Base-by-base conservation (phyloP, 2,888 invertebrate genomes). In the Ormyrus nitidulus region DNA sequence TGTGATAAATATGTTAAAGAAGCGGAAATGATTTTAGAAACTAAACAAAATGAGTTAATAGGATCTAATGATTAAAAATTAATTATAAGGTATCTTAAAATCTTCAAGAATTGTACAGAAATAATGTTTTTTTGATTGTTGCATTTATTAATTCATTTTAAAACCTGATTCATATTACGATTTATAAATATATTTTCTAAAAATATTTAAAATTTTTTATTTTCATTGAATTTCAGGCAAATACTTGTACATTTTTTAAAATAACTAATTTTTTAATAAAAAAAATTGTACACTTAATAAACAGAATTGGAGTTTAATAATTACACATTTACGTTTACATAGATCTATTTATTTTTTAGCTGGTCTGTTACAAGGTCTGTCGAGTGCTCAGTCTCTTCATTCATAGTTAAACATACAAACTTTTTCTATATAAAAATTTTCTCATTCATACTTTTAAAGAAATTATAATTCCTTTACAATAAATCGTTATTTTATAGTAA, bases 11-110 rank as follows among this genome's bases (percentile, higher is more conserved):
- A 94, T 88, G 92, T 95, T 66, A 86, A 86, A 1, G 92, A 94
- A 87, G 94, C 94, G 11, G 94, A 95, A 85, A 92, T 92, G 84
- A 89, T 95, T 68, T 92, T 95, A 86, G 92, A 93, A 83, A 89
- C 91, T 2, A 98, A 97, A 88, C 94, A 95, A 87, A 93, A 92
- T 85, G 97, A 97, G 91, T 92, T 97, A n/a, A 84, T 95, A 73
- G 94, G 95, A 70, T 80, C 77, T 44, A 54, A 70, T 0, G 84
- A 84, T 44, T 85, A 71, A 83, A 73, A 69, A n/a, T 7, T n/a
- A n/a, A 53, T 51, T 13, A 44, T 19, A 34, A 44, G 19, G 1
- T 19, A 19, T 19, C 19, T 19, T 19, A 19, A 19, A 19, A 19
- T 19, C 19, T 19, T 19, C 19, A 19, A 19, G 1, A 19, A 2